A percentile compares a stretch with the other conserved stretches of the same genome.
Evolutionary conservation across 2,113 vertebrate genomes (phyloP).

Genomic region (Harpagus bidentatus): DNA sequence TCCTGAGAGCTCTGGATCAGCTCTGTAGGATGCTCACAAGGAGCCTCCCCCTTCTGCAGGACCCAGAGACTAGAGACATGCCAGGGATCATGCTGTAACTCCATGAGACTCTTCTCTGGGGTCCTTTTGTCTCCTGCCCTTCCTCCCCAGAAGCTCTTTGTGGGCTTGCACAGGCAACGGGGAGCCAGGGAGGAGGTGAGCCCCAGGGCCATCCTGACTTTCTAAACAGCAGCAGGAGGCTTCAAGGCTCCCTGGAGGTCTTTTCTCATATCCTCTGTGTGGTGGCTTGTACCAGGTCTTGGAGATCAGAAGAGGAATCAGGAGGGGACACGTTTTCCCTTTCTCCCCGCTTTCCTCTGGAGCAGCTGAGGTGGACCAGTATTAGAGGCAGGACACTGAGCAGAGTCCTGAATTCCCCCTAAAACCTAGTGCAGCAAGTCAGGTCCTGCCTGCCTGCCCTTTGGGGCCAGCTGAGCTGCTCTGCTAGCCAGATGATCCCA

Average conservation of each 20-base stretch:
- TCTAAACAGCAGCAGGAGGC: background rate
- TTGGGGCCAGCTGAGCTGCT: background rate
- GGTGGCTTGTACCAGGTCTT: background rate
- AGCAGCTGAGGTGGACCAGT: background rate
- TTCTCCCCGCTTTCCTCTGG: background rate
- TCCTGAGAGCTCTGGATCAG: background rate
- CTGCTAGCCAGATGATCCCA: background rate
- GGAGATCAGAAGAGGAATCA: background rate
- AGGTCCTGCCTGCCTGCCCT: background rate
- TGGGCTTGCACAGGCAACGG: background rate
- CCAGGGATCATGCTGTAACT: background rate
- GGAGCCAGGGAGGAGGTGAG: background rate
- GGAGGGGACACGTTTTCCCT: background rate
- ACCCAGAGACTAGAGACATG: background rate
- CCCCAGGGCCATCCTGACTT: accelerated
- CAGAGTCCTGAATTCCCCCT: background rate
- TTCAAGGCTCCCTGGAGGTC: background rate
- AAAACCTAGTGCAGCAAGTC: background rate
- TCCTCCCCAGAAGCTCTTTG: background rate
- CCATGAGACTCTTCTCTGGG: background rate
- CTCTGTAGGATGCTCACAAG: background rate
- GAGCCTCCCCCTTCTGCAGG: background rate
- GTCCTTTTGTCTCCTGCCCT: background rate
- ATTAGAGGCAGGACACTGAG: background rate
- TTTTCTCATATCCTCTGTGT: background rate